phyloP scores from a whole-genome alignment of 2,797 vertebrate species.

The Typhlichthys subterraneus region DNA sequence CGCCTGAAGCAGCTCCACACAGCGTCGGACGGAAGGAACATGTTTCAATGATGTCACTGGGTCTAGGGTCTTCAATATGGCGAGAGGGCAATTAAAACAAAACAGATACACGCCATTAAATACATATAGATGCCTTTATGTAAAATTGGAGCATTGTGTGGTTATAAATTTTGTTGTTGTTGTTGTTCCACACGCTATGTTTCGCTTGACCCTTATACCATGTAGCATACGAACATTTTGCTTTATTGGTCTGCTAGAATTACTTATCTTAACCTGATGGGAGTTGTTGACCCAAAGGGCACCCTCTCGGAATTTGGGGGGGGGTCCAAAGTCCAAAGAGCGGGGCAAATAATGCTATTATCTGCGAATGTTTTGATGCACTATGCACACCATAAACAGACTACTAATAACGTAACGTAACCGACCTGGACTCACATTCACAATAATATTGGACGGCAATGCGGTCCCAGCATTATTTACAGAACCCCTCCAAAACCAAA shows the following conservation, averaged over 20 bases:
- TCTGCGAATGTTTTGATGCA: no score
- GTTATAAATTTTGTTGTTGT: no score
- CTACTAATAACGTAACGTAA: background rate
- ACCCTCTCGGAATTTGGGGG: conserved; percentile 9
- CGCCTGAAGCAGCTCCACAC: conserved; percentile 80
- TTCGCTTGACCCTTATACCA: no score
- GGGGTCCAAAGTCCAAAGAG: conserved; percentile 52
- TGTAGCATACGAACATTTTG: no score
- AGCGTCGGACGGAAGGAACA: conserved; percentile 82
- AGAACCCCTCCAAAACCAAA: background rate
- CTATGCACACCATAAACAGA: background rate
- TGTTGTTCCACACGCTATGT: no score
- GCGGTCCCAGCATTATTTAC: background rate
- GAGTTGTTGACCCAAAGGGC: conserved; percentile 53
- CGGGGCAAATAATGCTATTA: conserved; percentile 41
- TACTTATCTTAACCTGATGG: conserved; percentile 18
- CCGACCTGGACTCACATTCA: background rate
- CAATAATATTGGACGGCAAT: background rate
- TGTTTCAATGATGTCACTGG: conserved; percentile 78
- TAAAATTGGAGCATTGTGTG: background rate
- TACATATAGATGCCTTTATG: background rate
- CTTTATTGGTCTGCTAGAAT: background rate
- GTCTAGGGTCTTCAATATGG: conserved; percentile 48
- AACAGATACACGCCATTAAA: background rate
- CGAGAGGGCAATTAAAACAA: conserved; percentile 22